Conservation (phyloP, 2,113 vertebrate species). For the Okapia johnstoni region DNA sequence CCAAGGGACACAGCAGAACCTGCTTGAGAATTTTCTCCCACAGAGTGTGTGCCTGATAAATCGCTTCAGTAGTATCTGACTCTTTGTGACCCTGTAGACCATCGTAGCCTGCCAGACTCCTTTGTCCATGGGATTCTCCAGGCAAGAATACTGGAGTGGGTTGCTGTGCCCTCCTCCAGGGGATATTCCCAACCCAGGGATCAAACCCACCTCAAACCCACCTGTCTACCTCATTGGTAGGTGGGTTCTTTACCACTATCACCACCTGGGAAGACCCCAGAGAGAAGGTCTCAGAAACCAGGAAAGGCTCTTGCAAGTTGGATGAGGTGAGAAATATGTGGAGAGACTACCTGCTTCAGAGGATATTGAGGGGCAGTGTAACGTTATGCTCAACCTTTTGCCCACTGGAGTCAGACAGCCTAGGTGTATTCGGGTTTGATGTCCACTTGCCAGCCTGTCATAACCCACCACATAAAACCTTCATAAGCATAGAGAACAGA, state of each 20-base stretch:
- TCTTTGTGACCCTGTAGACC: fast-evolving
- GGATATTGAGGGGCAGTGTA: fast-evolving
- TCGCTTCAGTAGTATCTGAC: not conserved
- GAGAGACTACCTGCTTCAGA: not conserved
- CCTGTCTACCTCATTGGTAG: not conserved
- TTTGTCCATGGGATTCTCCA: not conserved
- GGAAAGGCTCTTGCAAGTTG: not conserved
- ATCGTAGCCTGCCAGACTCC: not conserved
- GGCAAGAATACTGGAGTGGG: not conserved
- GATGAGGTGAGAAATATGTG: not conserved
- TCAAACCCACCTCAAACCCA: not conserved
- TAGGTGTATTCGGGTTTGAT: not conserved
- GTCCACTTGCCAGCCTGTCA: not conserved
- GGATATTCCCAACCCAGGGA: not conserved
- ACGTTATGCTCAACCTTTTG: not conserved
- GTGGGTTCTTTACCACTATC: not conserved
- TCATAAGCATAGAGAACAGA: not conserved
- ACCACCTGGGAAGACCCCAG: not conserved
- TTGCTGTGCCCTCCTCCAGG: not conserved
- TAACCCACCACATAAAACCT: not conserved
- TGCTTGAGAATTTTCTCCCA: not conserved
- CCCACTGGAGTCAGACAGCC: not conserved
- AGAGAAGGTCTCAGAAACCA: not conserved
- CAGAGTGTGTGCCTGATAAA: not conserved
- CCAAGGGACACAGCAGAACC: not conserved